These are phyloP conservation scores for Periophthalmodon schlosseri DNA, from an alignment of 2,113 vertebrate genomes.

Conservation along the genomic window DNA sequence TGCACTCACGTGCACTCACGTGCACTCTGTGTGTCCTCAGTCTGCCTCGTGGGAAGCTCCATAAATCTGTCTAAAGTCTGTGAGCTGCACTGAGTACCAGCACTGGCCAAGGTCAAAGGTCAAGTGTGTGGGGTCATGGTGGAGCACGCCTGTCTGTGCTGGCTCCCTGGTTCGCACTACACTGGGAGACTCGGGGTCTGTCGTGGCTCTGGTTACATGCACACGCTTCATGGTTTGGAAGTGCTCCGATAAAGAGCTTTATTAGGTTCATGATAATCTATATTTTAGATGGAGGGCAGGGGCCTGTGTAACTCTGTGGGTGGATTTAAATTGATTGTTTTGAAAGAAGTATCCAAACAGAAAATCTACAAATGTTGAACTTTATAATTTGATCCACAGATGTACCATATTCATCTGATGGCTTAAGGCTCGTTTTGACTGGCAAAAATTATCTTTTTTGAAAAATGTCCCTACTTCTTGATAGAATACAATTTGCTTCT, in stretches of 20 bases:
- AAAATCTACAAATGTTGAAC: background rate
- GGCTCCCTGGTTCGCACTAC: constrained; percentile 28
- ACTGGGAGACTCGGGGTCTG: constrained; percentile 16
- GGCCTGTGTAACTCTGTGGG: background rate
- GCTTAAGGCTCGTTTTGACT: too few relatives aligned
- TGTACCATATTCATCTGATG: background rate
- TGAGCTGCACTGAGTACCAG: constrained; percentile 75
- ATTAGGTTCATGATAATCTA: constrained; percentile 3
- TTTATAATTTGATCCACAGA: background rate
- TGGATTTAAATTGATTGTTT: background rate
- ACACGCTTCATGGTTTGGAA: constrained; percentile 53
- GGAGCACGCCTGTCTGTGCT: constrained; percentile 51
- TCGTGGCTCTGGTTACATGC: constrained; percentile 52
- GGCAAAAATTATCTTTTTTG: too few relatives aligned
- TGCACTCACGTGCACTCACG: constrained; percentile 14
- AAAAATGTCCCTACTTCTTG: too few relatives aligned
- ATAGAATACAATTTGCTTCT: too few relatives aligned
- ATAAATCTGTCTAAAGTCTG: constrained; percentile 64
- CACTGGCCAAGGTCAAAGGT: constrained; percentile 53
- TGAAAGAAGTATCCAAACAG: background rate
- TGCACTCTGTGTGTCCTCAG: constrained; percentile 37
- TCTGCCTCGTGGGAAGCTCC: constrained; percentile 71
- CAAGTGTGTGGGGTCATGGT: constrained; percentile 38
- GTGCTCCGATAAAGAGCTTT: constrained; percentile 43
- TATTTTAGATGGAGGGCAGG: background rate